Conservation (phyloP, 1,140 invertebrate genomes). For the Glossosoma conforme region DNA sequence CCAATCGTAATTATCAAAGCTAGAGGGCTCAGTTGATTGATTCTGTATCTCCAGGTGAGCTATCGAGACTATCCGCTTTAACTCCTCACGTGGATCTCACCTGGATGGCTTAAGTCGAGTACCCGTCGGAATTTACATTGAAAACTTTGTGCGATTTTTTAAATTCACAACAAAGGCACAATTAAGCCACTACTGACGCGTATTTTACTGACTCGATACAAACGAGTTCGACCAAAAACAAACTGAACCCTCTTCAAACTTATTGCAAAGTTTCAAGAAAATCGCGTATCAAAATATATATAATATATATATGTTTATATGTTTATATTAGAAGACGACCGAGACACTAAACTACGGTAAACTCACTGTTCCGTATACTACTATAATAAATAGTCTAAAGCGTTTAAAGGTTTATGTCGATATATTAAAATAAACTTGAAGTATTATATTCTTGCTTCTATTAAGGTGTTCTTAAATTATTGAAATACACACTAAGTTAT, state of each 20-base stretch:
- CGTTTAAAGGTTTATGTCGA: slow-evolving; percentile 19
- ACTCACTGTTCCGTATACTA: slow-evolving; percentile 28
- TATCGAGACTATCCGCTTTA: too few relatives aligned
- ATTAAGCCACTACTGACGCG: slow-evolving; percentile 4
- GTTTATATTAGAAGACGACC: slow-evolving; percentile 15
- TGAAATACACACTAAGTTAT: too few relatives aligned
- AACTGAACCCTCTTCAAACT: slow-evolving; percentile 14
- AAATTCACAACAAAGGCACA: slow-evolving; percentile 23
- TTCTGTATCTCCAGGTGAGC: too few relatives aligned
- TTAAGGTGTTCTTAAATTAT: too few relatives aligned
- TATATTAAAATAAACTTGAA: too few relatives aligned
- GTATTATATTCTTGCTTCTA: too few relatives aligned
- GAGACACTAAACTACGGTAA: slow-evolving; percentile 19
- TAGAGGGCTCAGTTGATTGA: slow-evolving; percentile 13
- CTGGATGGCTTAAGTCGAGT: too few relatives aligned
- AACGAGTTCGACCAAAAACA: not conserved
- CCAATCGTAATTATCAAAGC: slow-evolving; percentile 23
- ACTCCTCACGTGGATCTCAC: too few relatives aligned
- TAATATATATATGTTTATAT: too few relatives aligned
- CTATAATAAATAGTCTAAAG: slow-evolving; percentile 28
- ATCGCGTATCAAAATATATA: slow-evolving; percentile 32
- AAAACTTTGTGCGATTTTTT: slow-evolving; percentile 1
- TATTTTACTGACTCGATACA: not conserved
- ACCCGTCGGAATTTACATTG: too few relatives aligned
- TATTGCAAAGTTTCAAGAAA: slow-evolving; percentile 28